Evolutionary conservation across 64 coral and sea anemone species (phyloP), one percentile per base, ranked within the genome.

Genomic region (Stylophora pistillata): DNA sequence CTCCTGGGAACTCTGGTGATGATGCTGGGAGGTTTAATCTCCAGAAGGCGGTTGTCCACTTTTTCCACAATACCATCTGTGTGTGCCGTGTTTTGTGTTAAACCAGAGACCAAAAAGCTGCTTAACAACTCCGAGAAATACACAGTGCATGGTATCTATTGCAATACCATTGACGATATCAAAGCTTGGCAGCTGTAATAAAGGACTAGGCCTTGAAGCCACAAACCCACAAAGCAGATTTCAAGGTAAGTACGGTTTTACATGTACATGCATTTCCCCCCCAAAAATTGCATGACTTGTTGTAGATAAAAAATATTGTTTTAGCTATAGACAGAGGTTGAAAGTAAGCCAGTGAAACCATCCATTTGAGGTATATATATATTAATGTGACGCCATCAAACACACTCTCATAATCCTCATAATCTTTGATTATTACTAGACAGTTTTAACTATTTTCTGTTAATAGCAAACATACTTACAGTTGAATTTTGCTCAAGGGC

Each of bases 401-500:
- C n/a, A n/a, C n/a, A n/a, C n/a, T n/a, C n/a, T n/a, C n/a, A n/a
- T n/a, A n/a, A n/a, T n/a, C n/a, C n/a, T n/a, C n/a, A n/a, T n/a
- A n/a, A n/a, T n/a, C n/a, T n/a, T n/a, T n/a, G n/a, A n/a, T n/a
- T n/a, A n/a, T n/a, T n/a, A n/a, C n/a, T n/a, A n/a, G n/a, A n/a
- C n/a, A n/a, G 6, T 41, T 41, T 41, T 41, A 41, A 3, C 2
- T 41, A 41, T 41, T 41, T 3, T 41, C 37, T 41, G 37, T 41
- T 41, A 58, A 58, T 58, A 31, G 34, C 17, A 54, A 78, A 4
- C 23, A 21, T 58, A 62, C 80, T 63, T 62, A 89, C 87, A 32
- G 74, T 89, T 64, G 29, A 12, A 89, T 89, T 78, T 32, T 41
- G 60, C 33, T 89, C 87, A 76, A 89, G 74, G 10, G 87, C 87